phyloP scores from a whole-genome alignment of 23 tunicate species.

The Halocynthia aurantium region DNA sequence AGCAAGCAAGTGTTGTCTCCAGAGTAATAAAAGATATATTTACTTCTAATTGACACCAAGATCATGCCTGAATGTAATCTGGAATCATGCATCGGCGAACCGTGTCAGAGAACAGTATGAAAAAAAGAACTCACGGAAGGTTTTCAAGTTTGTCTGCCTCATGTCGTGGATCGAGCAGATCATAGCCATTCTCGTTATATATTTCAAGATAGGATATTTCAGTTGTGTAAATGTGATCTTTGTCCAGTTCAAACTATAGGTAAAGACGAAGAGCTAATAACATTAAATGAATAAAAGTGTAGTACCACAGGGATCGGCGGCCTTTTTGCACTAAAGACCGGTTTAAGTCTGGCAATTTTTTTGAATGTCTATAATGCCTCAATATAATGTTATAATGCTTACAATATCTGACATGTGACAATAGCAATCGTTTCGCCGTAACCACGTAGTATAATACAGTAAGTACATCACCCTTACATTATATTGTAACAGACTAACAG shows the following conservation, averaged over 20 bases:
- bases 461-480: no score
- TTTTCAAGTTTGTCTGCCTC: constrained; percentile 93
- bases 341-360: no score
- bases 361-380: no score
- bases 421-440: no score
- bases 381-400: no score
- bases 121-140: constrained; percentile 51
- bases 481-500: no score
- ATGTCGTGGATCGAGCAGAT: constrained; percentile 89
- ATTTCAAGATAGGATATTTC: constrained; percentile 97
- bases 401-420: no score
- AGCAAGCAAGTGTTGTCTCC: no score
- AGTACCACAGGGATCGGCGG: background rate
- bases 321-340: no score
- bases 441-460: no score
- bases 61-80: background rate
- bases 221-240: constrained; percentile 76
- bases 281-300: background rate
- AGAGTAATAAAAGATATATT: no score
- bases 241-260: constrained; percentile 70
- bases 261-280: background rate
- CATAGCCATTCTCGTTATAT: constrained; percentile 94
- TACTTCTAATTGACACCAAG: no score
- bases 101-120: background rate
- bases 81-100: background rate